Percentiles rank a stretch among this genome's conserved stretches.
These are phyloP conservation scores for Oceanodroma tethys DNA, from an alignment of 2,113 vertebrate genomes.

Conservation along the genomic window DNA sequence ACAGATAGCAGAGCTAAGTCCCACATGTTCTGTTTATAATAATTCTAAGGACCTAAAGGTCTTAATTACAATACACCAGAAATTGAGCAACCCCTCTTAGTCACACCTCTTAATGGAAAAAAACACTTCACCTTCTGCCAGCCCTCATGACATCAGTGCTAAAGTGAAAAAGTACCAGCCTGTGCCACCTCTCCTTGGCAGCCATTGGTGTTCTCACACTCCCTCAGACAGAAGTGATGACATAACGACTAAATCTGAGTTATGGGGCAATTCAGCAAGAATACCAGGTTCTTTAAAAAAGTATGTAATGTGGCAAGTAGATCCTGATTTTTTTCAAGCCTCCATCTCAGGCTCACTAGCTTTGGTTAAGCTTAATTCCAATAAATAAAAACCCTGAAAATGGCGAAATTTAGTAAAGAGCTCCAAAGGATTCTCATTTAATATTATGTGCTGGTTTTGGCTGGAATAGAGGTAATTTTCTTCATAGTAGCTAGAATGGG, in stretches of 20 bases:
- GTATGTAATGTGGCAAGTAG: neutral
- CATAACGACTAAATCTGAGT: neutral
- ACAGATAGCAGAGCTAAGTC: neutral
- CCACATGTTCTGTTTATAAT: neutral
- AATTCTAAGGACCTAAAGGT: neutral
- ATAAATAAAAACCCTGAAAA: neutral
- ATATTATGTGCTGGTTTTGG: too few relatives aligned
- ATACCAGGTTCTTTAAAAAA: neutral
- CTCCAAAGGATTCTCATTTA: neutral
- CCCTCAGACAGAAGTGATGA: neutral
- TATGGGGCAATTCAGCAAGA: neutral
- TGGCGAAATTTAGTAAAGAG: neutral
- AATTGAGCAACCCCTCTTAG: neutral
- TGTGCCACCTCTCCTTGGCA: slow-evolving; percentile 13
- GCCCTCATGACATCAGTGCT: neutral
- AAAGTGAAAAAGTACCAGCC: slow-evolving; percentile 4
- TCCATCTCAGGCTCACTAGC: neutral
- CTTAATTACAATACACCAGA: neutral
- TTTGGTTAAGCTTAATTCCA: neutral
- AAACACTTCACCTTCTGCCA: neutral
- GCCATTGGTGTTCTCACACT: slow-evolving; percentile 8
- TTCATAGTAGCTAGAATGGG: too few relatives aligned
- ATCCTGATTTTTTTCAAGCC: neutral
- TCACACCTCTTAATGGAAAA: neutral
- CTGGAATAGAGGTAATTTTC: too few relatives aligned